Evolutionary conservation across 92 coral and sea anemone genomes (phyloP).

Genomic region (Palythoa heliodiscus): DNA sequence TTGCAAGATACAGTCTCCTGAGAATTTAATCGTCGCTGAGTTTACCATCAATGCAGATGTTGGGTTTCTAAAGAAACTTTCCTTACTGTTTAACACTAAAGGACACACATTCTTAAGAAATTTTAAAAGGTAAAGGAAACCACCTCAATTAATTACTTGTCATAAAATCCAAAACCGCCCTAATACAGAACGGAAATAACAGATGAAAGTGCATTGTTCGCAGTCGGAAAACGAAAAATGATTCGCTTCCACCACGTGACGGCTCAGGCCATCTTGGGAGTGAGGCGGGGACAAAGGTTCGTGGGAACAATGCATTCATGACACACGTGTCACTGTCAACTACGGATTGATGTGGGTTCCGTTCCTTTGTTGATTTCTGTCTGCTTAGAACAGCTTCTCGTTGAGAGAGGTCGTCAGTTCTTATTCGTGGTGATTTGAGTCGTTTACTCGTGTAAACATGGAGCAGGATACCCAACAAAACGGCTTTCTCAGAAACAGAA

Average conservation of each 20-base stretch:
- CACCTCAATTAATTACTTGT: background rate
- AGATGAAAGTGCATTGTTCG: background rate
- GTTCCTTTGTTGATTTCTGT: slow-evolving; percentile 16
- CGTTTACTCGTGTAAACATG: background rate
- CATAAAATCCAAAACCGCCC: background rate
- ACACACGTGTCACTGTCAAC: slow-evolving; percentile 34
- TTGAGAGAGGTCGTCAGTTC: background rate
- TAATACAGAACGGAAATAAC: background rate
- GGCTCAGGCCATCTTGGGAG: background rate
- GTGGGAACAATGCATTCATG: slow-evolving; percentile 35
- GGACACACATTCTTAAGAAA: background rate
- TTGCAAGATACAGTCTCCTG: background rate
- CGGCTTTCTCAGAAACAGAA: slow-evolving; percentile 72
- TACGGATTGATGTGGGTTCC: background rate
- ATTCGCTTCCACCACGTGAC: slow-evolving; percentile 13
- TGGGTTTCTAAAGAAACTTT: background rate
- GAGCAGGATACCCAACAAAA: slow-evolving; percentile 43
- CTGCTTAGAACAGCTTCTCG: slow-evolving; percentile 10
- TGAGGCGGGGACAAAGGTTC: slow-evolving; percentile 16
- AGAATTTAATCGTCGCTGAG: background rate
- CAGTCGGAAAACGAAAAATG: background rate
- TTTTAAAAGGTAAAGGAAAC: background rate
- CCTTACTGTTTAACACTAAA: background rate
- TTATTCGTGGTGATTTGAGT: background rate
- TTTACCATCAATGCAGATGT: background rate